Evolutionary conservation across 2,113 vertebrate genomes (phyloP), one percentile per base, ranked within the genome.

Genomic region (Strix uralensis): DNA sequence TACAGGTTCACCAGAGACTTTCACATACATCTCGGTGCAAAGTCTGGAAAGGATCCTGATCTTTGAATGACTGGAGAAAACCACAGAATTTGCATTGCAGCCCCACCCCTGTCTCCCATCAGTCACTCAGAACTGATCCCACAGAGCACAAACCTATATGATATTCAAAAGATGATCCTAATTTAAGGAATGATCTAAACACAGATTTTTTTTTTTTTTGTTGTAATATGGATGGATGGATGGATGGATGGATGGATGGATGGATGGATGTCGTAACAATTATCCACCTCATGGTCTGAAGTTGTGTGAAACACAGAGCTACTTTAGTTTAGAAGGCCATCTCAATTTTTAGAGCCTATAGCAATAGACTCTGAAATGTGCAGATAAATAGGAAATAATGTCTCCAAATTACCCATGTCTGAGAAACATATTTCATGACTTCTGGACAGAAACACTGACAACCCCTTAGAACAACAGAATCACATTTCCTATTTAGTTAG

Each of bases 61-160:
- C 40, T 84, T 70, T 51, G 32, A 62, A 30, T 16, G 17, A n/a
- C 65, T 61, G 17, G 46, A 78, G 13, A 70, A 89, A 87, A 62
- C 5, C 27, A 54, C 18, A 66, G 49, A 58, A 49, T 58, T 11
- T 63, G 30, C 42, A 61, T 15, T 62, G 47, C 47, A 75, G 42
- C 18, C 38, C 22, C 52, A n/a, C 7, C 63, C 44, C 2, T n/a
- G 7, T 36, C 61, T 81, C 61, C 34, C 18, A 72, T n/a, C 15
- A 61, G 55, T 16, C 51, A 62, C 44, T 40, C 57, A 75, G 57
- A 82, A 72, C 11, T 46, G 65, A 44, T 62, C 32, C 54, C 32
- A 26, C 0, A 1, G 34, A 30, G 20, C 32, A 44, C 25, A 54
- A 81, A 40, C 7, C 11, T 9, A 2, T 30, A 52, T 15, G n/a